phyloP scores from a whole-genome alignment of 1,140 invertebrate species.

The Drosophila parabipectinata region DNA sequence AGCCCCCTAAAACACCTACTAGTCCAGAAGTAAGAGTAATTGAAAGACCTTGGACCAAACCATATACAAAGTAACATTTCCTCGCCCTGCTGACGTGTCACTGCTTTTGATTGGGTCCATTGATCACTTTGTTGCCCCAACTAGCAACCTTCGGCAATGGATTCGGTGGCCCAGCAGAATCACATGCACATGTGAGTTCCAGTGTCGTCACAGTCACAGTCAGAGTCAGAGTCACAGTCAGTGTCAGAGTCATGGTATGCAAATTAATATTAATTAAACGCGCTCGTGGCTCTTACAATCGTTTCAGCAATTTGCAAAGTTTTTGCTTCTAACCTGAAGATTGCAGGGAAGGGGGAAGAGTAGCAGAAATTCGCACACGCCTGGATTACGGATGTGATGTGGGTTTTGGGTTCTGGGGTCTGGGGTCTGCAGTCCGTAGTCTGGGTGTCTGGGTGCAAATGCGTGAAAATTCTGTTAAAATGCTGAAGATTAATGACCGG shows the following conservation, averaged over 20 bases:
- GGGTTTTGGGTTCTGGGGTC: constrained; percentile 23
- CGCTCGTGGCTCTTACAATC: constrained; percentile 18
- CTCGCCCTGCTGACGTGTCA: constrained; percentile 48
- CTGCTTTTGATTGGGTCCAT: constrained; percentile 43
- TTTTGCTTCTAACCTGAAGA: constrained; percentile 5
- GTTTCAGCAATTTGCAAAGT: constrained; percentile 53
- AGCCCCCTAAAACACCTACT: background rate
- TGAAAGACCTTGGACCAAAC: background rate
- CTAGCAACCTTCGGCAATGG: constrained; percentile 30
- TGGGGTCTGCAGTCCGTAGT: constrained; percentile 12
- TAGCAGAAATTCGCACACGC: constrained; percentile 6
- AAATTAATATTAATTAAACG: constrained; percentile 79
- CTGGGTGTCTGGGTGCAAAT: constrained; percentile 32
- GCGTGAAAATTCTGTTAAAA: constrained; percentile 45
- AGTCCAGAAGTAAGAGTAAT: background rate
- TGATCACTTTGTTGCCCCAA: constrained; percentile 65
- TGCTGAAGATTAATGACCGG: constrained; percentile 41
- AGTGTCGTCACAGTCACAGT: constrained; percentile 21
- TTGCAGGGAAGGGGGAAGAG: constrained; percentile 2
- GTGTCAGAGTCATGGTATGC: constrained; percentile 50
- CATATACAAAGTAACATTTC: constrained; percentile 1
- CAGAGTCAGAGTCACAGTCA: constrained; percentile 31
- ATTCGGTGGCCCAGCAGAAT: constrained; percentile 18
- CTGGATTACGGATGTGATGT: constrained; percentile 30
- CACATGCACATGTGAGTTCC: constrained; percentile 5